These are phyloP conservation scores for Synanthedon vespiformis DNA, from an alignment of 2,888 invertebrate species.

Conservation along the genomic window DNA sequence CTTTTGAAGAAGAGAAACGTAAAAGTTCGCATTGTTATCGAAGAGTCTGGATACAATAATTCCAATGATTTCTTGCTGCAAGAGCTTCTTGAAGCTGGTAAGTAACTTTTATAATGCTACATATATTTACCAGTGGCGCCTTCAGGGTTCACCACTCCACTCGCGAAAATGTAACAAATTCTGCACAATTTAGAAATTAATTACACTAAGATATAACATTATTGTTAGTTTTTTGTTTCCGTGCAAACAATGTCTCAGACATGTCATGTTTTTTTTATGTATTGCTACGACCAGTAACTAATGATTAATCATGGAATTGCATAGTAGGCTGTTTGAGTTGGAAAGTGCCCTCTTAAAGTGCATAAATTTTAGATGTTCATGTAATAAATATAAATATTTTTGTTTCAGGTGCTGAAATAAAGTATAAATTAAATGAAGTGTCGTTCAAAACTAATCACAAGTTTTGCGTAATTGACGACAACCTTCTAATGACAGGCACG, in stretches of 20 bases:
- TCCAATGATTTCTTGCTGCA: constrained; percentile 48
- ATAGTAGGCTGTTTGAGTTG: too few species aligned
- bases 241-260: too few species aligned
- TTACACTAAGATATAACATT: too few species aligned
- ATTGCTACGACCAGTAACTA: too few species aligned
- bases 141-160: too few species aligned
- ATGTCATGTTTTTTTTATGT: too few species aligned
- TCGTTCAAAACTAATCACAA: constrained; percentile 81
- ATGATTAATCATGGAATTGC: too few species aligned
- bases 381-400: too few species aligned
- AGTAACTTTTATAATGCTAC: constrained; percentile 10
- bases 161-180: too few species aligned
- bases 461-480: constrained; percentile 76
- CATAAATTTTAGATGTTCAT: neutral
- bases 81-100: constrained; percentile 55
- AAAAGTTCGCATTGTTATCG: constrained; percentile 49
- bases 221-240: too few species aligned
- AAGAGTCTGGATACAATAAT: constrained; percentile 46
- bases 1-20: constrained; percentile 45
- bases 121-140: neutral
- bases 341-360: neutral
- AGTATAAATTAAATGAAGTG: constrained; percentile 45
- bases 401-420: constrained; percentile 69
- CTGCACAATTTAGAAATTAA: too few species aligned
- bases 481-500: constrained; percentile 76